phyloP scores from a whole-genome alignment of 2,888 invertebrate genomes.

The Oxyscelio sp. region DNA sequence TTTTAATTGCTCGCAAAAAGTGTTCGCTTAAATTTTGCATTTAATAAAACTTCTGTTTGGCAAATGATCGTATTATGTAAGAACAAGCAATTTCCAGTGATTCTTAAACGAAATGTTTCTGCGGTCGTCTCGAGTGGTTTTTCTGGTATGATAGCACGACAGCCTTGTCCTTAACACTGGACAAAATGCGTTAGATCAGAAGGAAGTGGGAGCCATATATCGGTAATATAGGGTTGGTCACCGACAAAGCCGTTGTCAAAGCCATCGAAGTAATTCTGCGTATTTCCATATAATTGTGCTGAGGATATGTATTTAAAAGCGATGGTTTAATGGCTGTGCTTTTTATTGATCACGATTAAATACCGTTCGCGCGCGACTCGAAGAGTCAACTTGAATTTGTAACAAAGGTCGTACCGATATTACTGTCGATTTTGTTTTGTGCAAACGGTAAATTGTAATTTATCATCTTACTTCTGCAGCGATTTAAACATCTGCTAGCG shows the following conservation, averaged over 20 bases:
- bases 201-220: background rate
- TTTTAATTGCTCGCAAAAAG: too few species aligned
- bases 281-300: background rate
- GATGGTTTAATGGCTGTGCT: constrained; percentile 1
- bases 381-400: constrained; percentile 26
- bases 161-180: constrained; percentile 21
- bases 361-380: constrained; percentile 12
- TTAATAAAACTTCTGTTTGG: too few species aligned
- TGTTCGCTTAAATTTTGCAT: too few species aligned
- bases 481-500: constrained; percentile 32
- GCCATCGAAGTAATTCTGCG: background rate
- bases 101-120: background rate
- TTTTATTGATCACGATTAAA: constrained; percentile 35
- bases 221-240: background rate
- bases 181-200: background rate
- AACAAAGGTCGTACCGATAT: constrained; percentile 38
- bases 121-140: background rate
- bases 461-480: constrained; percentile 42
- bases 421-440: constrained; percentile 24
- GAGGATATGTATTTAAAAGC: background rate
- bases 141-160: constrained; percentile 22
- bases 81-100: background rate
- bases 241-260: background rate
- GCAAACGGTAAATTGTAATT: constrained; percentile 48
- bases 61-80: too few species aligned